Evolutionary conservation across 1,140 invertebrate genomes (phyloP), one percentile per base, ranked within the genome.

Genomic region (Monomorium pharaonis): DNA sequence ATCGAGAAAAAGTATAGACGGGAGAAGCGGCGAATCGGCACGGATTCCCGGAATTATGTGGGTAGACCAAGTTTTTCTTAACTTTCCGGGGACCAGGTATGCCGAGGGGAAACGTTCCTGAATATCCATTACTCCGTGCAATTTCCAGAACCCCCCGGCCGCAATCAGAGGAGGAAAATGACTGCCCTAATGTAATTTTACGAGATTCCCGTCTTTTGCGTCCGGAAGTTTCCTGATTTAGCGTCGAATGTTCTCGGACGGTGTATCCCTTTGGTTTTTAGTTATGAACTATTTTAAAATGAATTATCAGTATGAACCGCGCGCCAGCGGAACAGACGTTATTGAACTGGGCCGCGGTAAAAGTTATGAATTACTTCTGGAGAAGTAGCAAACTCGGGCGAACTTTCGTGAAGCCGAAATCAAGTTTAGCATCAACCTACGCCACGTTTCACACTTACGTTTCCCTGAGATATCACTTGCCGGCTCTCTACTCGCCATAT

Each of bases 171-270:
- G 44, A 62, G 56, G 30, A 76, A 70, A 87, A 85, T 69, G 81
- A 67, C 62, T 69, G 18, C 44, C 44, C 72, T 87, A 87, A 87
- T 87, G 86, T 56, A 85, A 85, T 87, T 87, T 87, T 77, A 62
- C 72, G 72, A 58, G 63, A 83, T 87, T 67, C 14, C 63, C 51
- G 70, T 30, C 51, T 77, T 54, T 85, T 69, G 63, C 65, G 37
- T 77, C 21, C 47, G 54, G 44, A 87, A 85, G 83, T 87, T 87
- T 87, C 84, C 84, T 85, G 75, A 87, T 87, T 85, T 87, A 85
- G 62, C 86, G 49, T 42, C 58, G 65, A 87, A 77, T 54, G 51
- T 76, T 74, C 70, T 65, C 63, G 63, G 63, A 70, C 83, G 83
- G 42, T 87, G 30, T 67, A 49, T 69, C 49, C 62, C 78, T 83